Evolutionary conservation across 1,140 invertebrate species (phyloP).

Genomic region (Bombus waltoni): DNA sequence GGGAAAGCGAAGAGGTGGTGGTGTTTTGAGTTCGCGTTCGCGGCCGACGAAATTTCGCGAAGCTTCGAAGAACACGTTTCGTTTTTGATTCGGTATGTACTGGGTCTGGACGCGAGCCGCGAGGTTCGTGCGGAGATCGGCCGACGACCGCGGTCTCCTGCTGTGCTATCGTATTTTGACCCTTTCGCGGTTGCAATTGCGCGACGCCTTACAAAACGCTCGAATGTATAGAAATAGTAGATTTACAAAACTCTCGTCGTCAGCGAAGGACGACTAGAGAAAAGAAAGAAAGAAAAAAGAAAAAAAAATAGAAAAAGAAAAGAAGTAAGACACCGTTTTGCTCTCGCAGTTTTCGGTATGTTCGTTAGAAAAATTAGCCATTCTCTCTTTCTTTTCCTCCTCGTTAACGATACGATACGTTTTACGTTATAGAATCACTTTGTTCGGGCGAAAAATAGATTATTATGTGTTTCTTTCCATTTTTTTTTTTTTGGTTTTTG

Average conservation of each 20-base stretch:
- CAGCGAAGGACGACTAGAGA: constrained; percentile 14
- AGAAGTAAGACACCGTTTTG: constrained; percentile 11
- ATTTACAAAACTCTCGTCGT: constrained; percentile 55
- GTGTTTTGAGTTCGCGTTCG: background rate
- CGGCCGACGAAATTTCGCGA: background rate
- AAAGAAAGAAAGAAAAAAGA: constrained; percentile 24
- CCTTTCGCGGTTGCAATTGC: constrained; percentile 32
- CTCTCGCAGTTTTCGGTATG: constrained; percentile 28
- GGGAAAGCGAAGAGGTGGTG: background rate
- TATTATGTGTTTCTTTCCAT: constrained; percentile 55
- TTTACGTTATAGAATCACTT: constrained; percentile 59
- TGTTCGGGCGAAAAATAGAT: constrained; percentile 64
- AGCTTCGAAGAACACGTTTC: background rate
- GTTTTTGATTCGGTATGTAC: background rate
- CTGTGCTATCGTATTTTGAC: constrained; percentile 19
- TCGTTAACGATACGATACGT: constrained; percentile 48
- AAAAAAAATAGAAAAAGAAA: background rate
- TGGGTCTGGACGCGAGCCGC: background rate
- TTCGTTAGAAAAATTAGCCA: constrained; percentile 62
- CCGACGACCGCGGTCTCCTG: constrained; percentile 24
- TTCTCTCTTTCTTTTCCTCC: constrained; percentile 22
- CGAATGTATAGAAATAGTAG: constrained; percentile 62
- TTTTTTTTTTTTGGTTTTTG: constrained; percentile 28
- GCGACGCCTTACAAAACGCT: constrained; percentile 40
- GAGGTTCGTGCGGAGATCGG: constrained; percentile 23